Evolutionary conservation across 2,113 vertebrate species (phyloP).

Genomic region (Gnathonemus echidnorhynchus): DNA sequence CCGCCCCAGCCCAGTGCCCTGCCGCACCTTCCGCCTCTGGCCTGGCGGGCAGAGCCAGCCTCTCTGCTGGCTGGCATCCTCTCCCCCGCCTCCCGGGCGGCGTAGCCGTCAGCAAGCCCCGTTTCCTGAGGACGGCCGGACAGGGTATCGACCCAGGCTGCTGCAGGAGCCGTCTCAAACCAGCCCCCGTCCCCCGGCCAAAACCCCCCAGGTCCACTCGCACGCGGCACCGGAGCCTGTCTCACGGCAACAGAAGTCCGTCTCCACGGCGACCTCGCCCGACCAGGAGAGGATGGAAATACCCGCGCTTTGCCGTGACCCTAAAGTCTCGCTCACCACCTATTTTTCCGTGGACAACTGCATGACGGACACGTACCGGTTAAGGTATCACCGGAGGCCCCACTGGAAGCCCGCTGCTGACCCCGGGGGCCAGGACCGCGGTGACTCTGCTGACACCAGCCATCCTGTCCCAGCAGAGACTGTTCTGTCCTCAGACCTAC

Average conservation of each 20-base stretch:
- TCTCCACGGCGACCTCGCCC: constrained; percentile 49
- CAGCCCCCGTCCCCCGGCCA: constrained; percentile 39
- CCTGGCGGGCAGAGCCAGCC: constrained; percentile 35
- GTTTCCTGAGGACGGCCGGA: constrained; percentile 37
- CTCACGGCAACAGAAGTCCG: constrained; percentile 31
- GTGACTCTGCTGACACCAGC: constrained; percentile 48
- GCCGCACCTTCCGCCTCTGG: constrained; percentile 32
- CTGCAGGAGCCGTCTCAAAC: constrained; percentile 54
- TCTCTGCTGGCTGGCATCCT: constrained; percentile 49
- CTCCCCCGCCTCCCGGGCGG: constrained; percentile 74
- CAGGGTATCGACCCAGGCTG: constrained; percentile 50
- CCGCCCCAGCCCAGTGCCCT: constrained; percentile 33
- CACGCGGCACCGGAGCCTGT: background rate
- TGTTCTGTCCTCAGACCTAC: constrained; percentile 53
- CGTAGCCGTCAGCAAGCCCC: constrained; percentile 36
- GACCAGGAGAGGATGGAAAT: constrained; percentile 54
- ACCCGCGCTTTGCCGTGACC: constrained; percentile 36
- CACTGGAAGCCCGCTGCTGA: constrained; percentile 69
- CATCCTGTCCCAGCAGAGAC: constrained; percentile 47
- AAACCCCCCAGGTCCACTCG: background rate
- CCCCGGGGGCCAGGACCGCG: constrained; percentile 47
- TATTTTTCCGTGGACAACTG: constrained; percentile 95
- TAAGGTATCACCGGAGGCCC: constrained; percentile 90
- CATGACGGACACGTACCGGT: constrained; percentile 94
- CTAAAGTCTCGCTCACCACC: constrained; percentile 77